Evolutionary conservation across 2,888 invertebrate species (phyloP).

Genomic region (Leistus spinibarbis): DNA sequence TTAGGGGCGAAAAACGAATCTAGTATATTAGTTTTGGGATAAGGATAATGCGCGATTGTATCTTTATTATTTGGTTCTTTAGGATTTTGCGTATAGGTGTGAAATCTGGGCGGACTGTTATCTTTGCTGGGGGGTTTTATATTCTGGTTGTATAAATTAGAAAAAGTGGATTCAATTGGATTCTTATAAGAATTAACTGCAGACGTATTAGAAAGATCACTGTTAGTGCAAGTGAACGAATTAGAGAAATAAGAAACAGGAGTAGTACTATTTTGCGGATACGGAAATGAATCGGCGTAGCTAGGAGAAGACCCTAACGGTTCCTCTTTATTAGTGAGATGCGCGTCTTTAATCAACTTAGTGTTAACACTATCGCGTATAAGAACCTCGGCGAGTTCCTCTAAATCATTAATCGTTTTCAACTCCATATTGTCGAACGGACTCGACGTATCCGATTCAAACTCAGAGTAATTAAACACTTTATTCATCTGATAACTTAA

Average conservation of each 20-base stretch:
- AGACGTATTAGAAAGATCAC: no score
- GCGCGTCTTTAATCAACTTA: neutral
- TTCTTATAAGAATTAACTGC: no score
- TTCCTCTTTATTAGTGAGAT: neutral
- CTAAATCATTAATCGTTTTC: slow-evolving; percentile 91
- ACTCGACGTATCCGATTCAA: slow-evolving; percentile 89
- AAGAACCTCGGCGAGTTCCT: slow-evolving; percentile 83
- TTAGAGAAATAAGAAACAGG: neutral
- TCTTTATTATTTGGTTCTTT: slow-evolving; percentile 1
- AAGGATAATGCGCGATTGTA: neutral
- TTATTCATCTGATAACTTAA: slow-evolving; percentile 18
- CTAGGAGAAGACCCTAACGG: neutral
- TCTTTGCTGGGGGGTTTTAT: slow-evolving; percentile 9
- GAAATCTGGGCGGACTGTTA: neutral
- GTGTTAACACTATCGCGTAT: slow-evolving; percentile 50
- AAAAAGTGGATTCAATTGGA: no score
- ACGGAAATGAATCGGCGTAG: neutral
- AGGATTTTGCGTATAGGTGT: neutral
- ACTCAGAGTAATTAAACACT: slow-evolving; percentile 72
- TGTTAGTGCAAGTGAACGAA: no score
- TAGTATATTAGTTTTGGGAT: neutral
- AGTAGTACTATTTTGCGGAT: neutral
- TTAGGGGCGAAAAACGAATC: no score
- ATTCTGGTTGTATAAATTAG: slow-evolving; percentile 33
- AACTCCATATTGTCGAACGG: slow-evolving; percentile 93